Evolutionary conservation across 2,888 invertebrate species (phyloP).

Genomic region (Sesia apiformis): DNA sequence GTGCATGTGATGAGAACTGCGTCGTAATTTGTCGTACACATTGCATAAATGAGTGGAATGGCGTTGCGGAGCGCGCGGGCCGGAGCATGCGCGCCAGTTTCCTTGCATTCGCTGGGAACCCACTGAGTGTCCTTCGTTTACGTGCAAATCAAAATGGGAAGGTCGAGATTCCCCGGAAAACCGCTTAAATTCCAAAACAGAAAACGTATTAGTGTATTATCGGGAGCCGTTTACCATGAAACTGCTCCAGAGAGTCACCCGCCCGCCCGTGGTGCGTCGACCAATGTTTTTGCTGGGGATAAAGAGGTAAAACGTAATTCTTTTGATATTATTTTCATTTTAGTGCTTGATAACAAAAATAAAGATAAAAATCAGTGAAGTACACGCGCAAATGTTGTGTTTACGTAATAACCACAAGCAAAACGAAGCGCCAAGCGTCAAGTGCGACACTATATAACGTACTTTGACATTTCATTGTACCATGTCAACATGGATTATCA

Average conservation of each 20-base stretch:
- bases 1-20: constrained; percentile 63
- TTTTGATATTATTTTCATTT: constrained; percentile 2
- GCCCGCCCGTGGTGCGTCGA: constrained; percentile 57
- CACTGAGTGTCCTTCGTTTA: constrained; percentile 74
- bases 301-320: constrained; percentile 55
- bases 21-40: constrained; percentile 70
- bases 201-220: constrained; percentile 88
- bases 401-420: constrained; percentile 62
- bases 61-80: constrained; percentile 73
- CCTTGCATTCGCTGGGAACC: constrained; percentile 62
- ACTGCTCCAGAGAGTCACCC: constrained; percentile 58
- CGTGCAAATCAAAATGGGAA: constrained; percentile 80
- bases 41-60: constrained; percentile 72
- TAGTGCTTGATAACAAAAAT: constrained; percentile 11
- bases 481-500: constrained; percentile 37
- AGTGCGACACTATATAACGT: constrained; percentile 15
- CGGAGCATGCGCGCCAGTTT: constrained; percentile 73
- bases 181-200: constrained; percentile 90
- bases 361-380: constrained; percentile 22
- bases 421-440: constrained; percentile 37
- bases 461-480: constrained; percentile 52
- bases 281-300: constrained; percentile 65
- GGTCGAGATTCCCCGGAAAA: constrained; percentile 91
- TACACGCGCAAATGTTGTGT: constrained; percentile 47
- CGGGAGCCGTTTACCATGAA: constrained; percentile 73